These are phyloP conservation scores for Kryphioiulus occultus DNA, from an alignment of 2,888 invertebrate genomes.

Conservation along the genomic window DNA sequence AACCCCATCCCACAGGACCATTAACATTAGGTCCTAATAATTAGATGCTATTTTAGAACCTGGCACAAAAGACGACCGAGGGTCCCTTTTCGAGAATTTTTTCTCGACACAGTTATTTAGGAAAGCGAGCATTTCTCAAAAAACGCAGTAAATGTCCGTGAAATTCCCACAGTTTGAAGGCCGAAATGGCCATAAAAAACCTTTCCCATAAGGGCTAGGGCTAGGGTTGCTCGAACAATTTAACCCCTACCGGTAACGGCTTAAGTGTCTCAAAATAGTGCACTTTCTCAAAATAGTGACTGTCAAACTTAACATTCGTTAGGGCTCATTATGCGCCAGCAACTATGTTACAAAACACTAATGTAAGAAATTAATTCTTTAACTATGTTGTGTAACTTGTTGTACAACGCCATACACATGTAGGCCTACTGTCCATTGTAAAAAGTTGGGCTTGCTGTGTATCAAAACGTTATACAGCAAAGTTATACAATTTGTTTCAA, in stretches of 20 bases:
- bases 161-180: slow-evolving; percentile 15
- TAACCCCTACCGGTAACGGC: slow-evolving; percentile 25
- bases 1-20: background rate
- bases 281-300: background rate
- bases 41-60: background rate
- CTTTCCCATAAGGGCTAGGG: background rate
- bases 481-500: no score
- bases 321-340: background rate
- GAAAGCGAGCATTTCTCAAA: background rate
- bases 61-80: background rate
- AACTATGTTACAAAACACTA: no score
- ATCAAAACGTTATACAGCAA: no score
- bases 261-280: background rate
- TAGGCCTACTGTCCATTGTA: no score
- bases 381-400: no score
- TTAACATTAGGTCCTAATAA: slow-evolving; percentile 13
- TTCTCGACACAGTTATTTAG: background rate
- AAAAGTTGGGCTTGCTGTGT: no score
- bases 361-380: no score
- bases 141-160: background rate
- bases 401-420: no score
- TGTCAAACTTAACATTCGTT: background rate
- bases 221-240: background rate
- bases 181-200: slow-evolving; percentile 20
- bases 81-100: background rate